Evolutionary conservation across 1,140 invertebrate species (phyloP).

Genomic region (Odontomachus brunneus): DNA sequence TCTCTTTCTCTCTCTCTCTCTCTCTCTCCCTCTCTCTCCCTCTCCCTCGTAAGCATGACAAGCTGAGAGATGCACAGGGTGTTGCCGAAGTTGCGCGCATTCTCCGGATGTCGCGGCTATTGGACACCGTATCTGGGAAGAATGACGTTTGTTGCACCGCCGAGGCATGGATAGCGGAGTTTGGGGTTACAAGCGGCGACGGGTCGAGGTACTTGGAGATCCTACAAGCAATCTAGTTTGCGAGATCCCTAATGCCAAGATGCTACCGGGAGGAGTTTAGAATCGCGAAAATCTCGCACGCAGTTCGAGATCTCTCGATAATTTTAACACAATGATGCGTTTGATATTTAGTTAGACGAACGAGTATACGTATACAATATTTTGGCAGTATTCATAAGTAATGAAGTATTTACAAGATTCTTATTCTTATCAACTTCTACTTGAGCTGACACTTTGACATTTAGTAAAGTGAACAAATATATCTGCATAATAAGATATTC

Average conservation of each 20-base stretch:
- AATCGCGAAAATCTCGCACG: background rate
- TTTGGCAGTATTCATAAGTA: no score
- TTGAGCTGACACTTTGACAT: no score
- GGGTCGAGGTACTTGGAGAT: background rate
- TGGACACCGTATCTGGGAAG: background rate
- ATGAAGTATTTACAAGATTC: no score
- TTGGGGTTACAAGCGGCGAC: background rate
- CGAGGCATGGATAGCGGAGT: background rate
- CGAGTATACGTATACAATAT: no score
- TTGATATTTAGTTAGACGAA: no score
- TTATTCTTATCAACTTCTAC: no score
- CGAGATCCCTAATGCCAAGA: background rate
- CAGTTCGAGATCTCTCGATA: no score
- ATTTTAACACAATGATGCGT: no score
- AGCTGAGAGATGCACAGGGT: conserved; percentile 31
- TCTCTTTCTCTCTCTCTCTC: no score
- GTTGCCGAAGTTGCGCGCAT: conserved; percentile 43
- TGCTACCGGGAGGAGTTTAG: background rate
- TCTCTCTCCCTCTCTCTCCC: no score
- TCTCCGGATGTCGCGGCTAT: background rate
- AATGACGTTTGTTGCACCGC: background rate
- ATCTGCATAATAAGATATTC: no score
- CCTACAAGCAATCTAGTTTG: background rate
- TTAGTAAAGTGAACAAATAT: no score
- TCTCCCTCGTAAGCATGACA: conserved; percentile 32